Percentiles rank a stretch among this genome's conserved stretches.
Conservation (phyloP, 2,113 vertebrate genomes). For the Craseonycteris thonglongyai region DNA sequence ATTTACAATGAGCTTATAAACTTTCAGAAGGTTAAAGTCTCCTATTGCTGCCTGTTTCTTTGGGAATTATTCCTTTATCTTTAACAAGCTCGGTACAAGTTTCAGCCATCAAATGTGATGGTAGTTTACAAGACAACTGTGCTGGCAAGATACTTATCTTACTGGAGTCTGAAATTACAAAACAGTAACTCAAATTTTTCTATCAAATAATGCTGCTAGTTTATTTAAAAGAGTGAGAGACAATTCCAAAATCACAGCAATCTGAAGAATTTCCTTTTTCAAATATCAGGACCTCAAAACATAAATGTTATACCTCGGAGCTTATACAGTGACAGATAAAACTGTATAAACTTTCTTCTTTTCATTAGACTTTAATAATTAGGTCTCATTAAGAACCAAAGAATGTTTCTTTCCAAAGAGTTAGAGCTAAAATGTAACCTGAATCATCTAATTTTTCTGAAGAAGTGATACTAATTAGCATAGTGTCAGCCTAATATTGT, state of each 20-base stretch:
- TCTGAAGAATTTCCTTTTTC: neutral
- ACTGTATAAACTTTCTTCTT: neutral
- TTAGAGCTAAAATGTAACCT: neutral
- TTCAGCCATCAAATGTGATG: neutral
- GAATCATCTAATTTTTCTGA: neutral
- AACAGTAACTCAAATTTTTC: neutral
- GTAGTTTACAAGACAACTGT: neutral
- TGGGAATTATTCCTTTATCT: neutral
- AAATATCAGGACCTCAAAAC: neutral
- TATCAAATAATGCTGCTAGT: neutral
- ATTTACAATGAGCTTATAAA: neutral
- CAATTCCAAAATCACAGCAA: neutral
- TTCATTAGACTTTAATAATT: neutral
- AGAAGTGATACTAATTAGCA: slow-evolving; percentile 17
- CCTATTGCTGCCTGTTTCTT: neutral
- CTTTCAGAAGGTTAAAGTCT: neutral
- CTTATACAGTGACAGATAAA: neutral
- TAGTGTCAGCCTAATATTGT: neutral
- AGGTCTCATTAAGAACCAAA: neutral
- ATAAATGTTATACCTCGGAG: neutral
- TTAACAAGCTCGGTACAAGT: neutral
- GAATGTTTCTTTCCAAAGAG: neutral
- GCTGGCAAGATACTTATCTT: neutral
- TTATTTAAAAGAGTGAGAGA: neutral
- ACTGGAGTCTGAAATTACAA: neutral